phyloP scores from a whole-genome alignment of 2,113 vertebrate genomes.

The Cranoglanis bouderius region DNA sequence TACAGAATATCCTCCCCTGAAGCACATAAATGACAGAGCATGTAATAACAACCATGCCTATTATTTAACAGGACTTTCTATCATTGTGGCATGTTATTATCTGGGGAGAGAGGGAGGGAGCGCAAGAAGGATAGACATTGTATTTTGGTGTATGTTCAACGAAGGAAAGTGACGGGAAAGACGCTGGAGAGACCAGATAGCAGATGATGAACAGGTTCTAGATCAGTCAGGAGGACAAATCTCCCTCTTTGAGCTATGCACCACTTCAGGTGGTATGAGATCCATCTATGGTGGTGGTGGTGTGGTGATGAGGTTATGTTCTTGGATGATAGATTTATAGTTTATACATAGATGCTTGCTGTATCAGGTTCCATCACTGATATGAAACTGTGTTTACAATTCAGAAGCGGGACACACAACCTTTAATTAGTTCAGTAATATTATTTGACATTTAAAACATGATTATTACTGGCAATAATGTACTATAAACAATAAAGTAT shows the following conservation, averaged over 20 bases:
- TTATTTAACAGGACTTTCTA: constrained; percentile 77
- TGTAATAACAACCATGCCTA: constrained; percentile 69
- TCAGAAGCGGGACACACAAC: not conserved
- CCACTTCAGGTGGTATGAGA: constrained; percentile 38
- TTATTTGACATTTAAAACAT: not conserved
- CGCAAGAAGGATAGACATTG: constrained; percentile 25
- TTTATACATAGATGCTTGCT: not conserved
- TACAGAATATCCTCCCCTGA: constrained; percentile 48
- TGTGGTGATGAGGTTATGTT: constrained; percentile 38
- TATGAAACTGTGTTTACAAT: not conserved
- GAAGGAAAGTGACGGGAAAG: constrained; percentile 39
- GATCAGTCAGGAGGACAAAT: constrained; percentile 53
- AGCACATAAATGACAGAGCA: constrained; percentile 64
- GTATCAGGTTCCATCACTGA: not conserved
- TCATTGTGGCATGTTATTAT: constrained; percentile 80
- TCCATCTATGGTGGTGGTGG: constrained; percentile 48
- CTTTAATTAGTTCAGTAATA: not conserved
- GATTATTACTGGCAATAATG: no score
- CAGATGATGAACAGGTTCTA: constrained; percentile 47
- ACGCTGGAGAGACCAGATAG: constrained; percentile 23
- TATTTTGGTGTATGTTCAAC: constrained; percentile 26
- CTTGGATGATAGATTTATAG: constrained; percentile 28
- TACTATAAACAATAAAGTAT: not conserved
- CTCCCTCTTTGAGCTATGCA: constrained; percentile 24
- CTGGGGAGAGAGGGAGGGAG: constrained; percentile 40